Evolutionary conservation across 1,140 invertebrate species (phyloP), one percentile per base, ranked within the genome.

Genomic region (Saccostrea cuccullata): DNA sequence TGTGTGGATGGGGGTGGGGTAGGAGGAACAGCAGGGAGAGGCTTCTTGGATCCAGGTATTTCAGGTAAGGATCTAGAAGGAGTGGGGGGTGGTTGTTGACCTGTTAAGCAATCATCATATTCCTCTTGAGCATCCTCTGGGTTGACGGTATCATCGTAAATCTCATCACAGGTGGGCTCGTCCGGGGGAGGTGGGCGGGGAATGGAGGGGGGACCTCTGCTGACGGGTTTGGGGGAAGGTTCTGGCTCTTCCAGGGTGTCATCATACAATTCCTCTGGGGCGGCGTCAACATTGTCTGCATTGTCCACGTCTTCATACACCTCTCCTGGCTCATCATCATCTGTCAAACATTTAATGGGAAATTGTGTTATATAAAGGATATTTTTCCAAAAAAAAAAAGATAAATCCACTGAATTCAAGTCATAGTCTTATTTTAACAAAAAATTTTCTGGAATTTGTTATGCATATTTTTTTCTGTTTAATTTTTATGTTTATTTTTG

Each of bases 231-330:
- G 86, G 85, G 17, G 86, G 85, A 30, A 85, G 85, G 60, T 87
- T 88, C 1, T 64, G 40, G 40, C 17, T 84, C 2, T 55, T 30
- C 73, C 13, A 73, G 85, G 40, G 70, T 70, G 17, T 90, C 90
- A 9, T 90, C 89, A 58, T 90, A 88, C 11, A 77, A 87, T 17
- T 91, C 89, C 85, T 87, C 77, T 40, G 17, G 23, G 20, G 23
- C n/a, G 23, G 15, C n/a, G n/a, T n/a, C n/a, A n/a, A n/a, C 23
- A n/a, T 86, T 60, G 77, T 56, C 83, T 17, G 55, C 55, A 20
- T 26, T 56, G 55, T 55, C 17, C 1, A 40, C 55, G 73, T 60
- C 73, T 30, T 86, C 84, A 58, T 85, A 82, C 1, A 82, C 20
- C 30, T 88, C 84, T 17, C 15, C 36, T 4, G 82, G 70, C 23